Percentiles rank a stretch among this genome's conserved stretches.
These are phyloP conservation scores for Anastrepha obliqua DNA, from an alignment of 1,140 invertebrate genomes.

Conservation along the genomic window DNA sequence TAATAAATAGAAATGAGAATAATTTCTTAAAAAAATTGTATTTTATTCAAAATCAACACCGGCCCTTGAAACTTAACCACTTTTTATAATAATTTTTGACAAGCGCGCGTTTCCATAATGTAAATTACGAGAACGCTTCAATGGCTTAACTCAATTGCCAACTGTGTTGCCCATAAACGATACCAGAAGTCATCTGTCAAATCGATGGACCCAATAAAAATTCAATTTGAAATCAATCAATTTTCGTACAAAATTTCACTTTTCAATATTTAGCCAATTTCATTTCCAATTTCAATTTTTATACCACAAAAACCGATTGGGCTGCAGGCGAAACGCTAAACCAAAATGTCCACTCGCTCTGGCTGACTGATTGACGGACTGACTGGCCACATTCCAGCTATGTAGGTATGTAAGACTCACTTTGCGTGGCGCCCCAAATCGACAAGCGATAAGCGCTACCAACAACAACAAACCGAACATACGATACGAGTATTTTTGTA, in stretches of 20 bases:
- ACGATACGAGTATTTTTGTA: conserved; percentile 28
- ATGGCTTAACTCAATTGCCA: conserved; percentile 11
- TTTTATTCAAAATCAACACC: no score
- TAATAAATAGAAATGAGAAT: no score
- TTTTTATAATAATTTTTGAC: no score
- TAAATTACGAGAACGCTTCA: conserved; percentile 12
- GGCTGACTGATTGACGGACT: not conserved
- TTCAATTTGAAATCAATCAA: conserved; percentile 50
- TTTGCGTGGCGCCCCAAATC: not conserved
- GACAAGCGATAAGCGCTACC: not conserved
- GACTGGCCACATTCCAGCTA: not conserved
- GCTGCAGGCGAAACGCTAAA: not conserved
- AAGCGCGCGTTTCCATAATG: not conserved
- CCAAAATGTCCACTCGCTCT: not conserved
- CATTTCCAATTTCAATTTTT: conserved; percentile 50
- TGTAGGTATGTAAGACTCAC: not conserved
- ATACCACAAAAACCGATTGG: not conserved
- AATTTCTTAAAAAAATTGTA: no score
- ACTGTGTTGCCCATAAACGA: not conserved
- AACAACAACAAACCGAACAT: not conserved
- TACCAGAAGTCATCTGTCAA: conserved; percentile 19
- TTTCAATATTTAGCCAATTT: conserved; percentile 48
- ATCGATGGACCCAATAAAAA: conserved; percentile 43
- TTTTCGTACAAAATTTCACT: conserved; percentile 36
- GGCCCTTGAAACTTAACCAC: no score